Evolutionary conservation across 2,888 invertebrate genomes (phyloP), one percentile per base, ranked within the genome.

Genomic region (Amiota minor): DNA sequence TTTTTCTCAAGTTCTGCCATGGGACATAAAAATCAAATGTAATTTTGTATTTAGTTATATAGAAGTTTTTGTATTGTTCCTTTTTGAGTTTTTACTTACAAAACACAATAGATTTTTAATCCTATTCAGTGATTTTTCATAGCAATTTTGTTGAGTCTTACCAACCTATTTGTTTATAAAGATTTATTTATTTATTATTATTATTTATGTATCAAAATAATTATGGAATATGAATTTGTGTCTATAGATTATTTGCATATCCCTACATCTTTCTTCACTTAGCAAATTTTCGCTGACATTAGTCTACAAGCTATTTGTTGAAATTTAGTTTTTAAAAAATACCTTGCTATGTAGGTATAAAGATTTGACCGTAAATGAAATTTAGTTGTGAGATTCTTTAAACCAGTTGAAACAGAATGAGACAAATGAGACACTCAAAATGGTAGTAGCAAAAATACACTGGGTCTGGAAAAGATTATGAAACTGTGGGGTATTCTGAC

Each of bases 1-100:
- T 83, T 83, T 83, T 83, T 85, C 83, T 83, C 83, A 85, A 83
- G 83, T 83, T 85, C 84, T 82, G 85, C 81, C 82, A 81, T 72
- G 83, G 85, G 85, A 85, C 83, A 83, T 80, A 82, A 85, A 83
- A 83, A 84, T 76, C 72, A 74, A 50, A 56, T 70, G 72, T 75
- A 75, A 65, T 74, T 72, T 73, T 72, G 70, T 79, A 76, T 79
- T 81, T 70, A 80, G 78, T 81, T 78, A 77, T 78, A 75, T 78
- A 74, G 35, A 47, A 76, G 78, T 77, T 79, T 80, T 71, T 70
- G 71, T 76, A 73, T 78, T 80, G 81, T 80, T 80, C 73, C 75
- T 73, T 56, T 75, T 68, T 69, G 59, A 23, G 71, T 61, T 71
- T 47, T 62, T 65, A 70, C 72, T 74, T 67, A 64, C 53, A 23